Evolutionary conservation across 2,113 vertebrate genomes (phyloP).

Genomic region (Phylloscopus whistleri): DNA sequence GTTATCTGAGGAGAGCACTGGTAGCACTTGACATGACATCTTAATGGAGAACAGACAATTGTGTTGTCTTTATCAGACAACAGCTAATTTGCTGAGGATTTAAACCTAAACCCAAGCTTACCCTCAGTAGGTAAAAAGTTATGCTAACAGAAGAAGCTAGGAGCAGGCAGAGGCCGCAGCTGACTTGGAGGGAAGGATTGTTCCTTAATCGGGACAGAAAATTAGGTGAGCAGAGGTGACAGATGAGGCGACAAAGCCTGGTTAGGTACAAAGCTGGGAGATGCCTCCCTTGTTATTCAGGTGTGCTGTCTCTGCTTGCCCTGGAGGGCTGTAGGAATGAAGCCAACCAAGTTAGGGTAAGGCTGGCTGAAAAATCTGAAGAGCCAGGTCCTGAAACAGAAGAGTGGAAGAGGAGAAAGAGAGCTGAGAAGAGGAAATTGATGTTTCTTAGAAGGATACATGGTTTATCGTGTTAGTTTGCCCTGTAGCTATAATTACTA

Average conservation of each 20-base stretch:
- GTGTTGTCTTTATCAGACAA: neutral
- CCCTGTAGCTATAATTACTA: neutral
- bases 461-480: neutral
- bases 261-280: neutral
- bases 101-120: neutral
- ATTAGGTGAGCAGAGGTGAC: neutral
- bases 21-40: neutral
- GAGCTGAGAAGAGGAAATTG: neutral
- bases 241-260: neutral
- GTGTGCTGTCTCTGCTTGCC: neutral
- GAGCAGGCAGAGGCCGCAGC: neutral
- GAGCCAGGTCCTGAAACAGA: neutral
- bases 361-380: neutral
- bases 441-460: neutral
- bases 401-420: neutral
- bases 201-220: neutral
- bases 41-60: neutral
- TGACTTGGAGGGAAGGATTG: neutral
- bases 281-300: neutral
- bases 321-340: neutral
- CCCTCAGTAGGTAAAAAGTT: neutral
- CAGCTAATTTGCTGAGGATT: neutral
- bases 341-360: neutral
- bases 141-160: neutral
- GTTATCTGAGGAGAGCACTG: neutral